A percentile compares a stretch with the other conserved stretches of the same genome.
Evolutionary conservation across 2,113 vertebrate genomes (phyloP).

Genomic region (Tylochromis polylepis): DNA sequence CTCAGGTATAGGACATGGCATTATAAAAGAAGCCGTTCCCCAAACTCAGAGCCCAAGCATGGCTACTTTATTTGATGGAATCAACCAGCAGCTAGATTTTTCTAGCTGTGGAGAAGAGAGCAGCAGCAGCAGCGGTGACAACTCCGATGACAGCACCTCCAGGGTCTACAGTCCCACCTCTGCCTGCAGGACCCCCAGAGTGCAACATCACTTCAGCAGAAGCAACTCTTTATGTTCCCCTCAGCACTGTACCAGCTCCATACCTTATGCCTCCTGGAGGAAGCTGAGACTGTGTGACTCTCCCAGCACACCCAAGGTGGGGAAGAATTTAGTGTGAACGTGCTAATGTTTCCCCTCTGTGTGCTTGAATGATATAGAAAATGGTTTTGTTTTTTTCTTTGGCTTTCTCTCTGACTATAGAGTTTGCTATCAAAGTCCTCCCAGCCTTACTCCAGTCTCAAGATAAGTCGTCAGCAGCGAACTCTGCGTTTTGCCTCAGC

Average conservation of each 20-base stretch:
- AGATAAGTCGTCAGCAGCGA: constrained; percentile 59
- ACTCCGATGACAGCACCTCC: constrained; percentile 54
- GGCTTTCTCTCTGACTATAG: constrained; percentile 40
- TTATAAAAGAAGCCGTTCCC: neutral
- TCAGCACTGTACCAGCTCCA: constrained; percentile 66
- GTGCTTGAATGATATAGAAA: neutral
- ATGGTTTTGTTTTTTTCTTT: neutral
- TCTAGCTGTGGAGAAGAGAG: constrained; percentile 80
- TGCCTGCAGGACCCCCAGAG: constrained; percentile 50
- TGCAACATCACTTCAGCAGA: constrained; percentile 35
- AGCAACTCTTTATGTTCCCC: constrained; percentile 40
- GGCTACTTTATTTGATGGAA: constrained; percentile 50
- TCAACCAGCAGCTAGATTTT: constrained; percentile 78
- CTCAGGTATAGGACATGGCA: neutral
- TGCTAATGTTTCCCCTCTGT: neutral
- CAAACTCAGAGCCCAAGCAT: constrained; percentile 26
- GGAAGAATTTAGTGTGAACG: neutral
- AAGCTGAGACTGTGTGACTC: constrained; percentile 78
- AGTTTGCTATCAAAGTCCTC: constrained; percentile 75
- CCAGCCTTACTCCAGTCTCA: constrained; percentile 68
- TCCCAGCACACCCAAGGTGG: constrained; percentile 86
- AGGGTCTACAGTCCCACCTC: neutral
- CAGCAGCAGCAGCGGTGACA: constrained; percentile 42
- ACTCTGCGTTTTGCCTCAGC: constrained; percentile 54
- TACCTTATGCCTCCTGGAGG: constrained; percentile 74